Base-by-base conservation (phyloP, 2,113 vertebrate genomes). In the Picathartes gymnocephalus region DNA sequence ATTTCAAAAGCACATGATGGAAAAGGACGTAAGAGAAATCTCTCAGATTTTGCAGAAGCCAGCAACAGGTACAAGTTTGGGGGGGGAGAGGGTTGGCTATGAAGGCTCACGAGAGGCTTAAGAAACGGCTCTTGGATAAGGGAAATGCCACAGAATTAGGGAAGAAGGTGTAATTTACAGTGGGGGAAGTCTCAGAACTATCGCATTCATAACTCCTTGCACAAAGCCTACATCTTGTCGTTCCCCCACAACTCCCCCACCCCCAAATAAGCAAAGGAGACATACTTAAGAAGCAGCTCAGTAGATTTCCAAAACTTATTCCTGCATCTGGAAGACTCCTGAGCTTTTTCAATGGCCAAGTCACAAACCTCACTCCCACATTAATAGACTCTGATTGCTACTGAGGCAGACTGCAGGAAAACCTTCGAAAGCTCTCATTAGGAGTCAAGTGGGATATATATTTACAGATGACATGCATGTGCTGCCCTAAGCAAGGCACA, bases 301-400 rank as follows among this genome's bases (percentile, higher is more conserved):
- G 44, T 80, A 68, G 86, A 79, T 94, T 88, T 93, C 62, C 58
- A 33, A 71, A 94, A 68, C n/a, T 54, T 71, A 66, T 81, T 90
- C 33, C 70, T 93, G 83, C 89, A 95, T 96, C 92, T 96, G 92
- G 93, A 94, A 90, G 73, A 69, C 79, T 91, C 92, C 85, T 91
- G 83, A 90, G 81, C 64, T 81, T 76, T 88, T 82, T 73, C 50
- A 57, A 68, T 65, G 62, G 93, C 88, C 94, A 96, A 96, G 89
- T 94, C 95, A 96, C 88, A 96, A 82, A 82, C 56, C 62, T 89
- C 74, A 56, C 61, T 94, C 95, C 88, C 92, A 96, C 89, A 94
- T 92, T 83, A 93, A 93, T 48, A 79, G 89, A 86, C 54, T 69
- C 51, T 88, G 53, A 89, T 61, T 95, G 93, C 89, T 97, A 86